Evolutionary conservation across 2,113 vertebrate species (phyloP).

Genomic region (Megalops atlanticus): DNA sequence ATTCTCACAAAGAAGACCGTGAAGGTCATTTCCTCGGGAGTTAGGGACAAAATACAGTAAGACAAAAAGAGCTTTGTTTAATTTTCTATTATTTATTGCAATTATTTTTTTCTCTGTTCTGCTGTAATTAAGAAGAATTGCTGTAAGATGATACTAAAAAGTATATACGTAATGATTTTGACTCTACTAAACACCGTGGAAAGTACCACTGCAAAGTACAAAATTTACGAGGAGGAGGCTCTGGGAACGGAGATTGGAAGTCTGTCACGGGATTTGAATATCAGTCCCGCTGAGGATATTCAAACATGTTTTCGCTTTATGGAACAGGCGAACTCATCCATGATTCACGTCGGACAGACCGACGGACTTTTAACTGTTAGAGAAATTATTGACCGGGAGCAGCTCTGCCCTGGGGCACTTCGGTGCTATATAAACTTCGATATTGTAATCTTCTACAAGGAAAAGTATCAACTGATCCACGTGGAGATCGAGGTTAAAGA

Average conservation of each 20-base stretch:
- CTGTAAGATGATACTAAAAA: conserved; percentile 23
- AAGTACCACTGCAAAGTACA: conserved; percentile 61
- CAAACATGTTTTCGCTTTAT: conserved; percentile 64
- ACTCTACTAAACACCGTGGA: conserved; percentile 34
- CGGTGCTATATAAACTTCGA: conserved; percentile 71
- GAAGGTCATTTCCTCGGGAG: not conserved
- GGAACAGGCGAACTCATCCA: conserved; percentile 63
- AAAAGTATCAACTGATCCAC: conserved; percentile 74
- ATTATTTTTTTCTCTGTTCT: not conserved
- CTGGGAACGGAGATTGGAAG: conserved; percentile 63
- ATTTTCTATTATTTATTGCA: conserved; percentile 37
- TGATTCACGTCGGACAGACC: conserved; percentile 60
- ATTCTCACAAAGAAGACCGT: conserved; percentile 23
- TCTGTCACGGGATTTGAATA: conserved; percentile 57
- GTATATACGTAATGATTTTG: conserved; percentile 37
- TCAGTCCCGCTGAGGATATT: conserved; percentile 54
- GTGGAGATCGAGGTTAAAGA: conserved; percentile 72
- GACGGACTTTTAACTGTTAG: conserved; percentile 70
- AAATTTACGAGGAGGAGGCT: conserved; percentile 64
- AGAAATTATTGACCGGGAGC: conserved; percentile 67
- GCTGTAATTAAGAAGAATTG: conserved; percentile 42
- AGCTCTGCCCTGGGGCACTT: conserved; percentile 61
- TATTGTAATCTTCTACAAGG: conserved; percentile 66
- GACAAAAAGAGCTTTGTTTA: conserved; percentile 23
- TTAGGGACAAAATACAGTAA: not conserved